Evolutionary conservation across 2,113 vertebrate species (phyloP).

Genomic region (Edolisoma coerulescens): DNA sequence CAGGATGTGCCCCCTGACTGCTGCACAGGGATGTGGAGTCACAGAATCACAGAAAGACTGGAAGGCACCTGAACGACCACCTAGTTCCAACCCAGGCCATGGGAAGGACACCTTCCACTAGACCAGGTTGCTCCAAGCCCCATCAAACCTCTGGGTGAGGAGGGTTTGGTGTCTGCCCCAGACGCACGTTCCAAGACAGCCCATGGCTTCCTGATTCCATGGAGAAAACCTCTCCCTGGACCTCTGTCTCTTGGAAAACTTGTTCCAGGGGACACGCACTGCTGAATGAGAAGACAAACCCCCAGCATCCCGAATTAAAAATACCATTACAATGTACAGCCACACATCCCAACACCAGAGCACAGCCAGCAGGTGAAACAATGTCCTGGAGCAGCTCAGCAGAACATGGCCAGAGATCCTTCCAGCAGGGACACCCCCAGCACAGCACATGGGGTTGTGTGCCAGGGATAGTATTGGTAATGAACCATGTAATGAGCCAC

Average conservation of each 20-base stretch:
- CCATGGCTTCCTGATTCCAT: background rate
- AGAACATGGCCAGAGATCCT: rapidly evolving
- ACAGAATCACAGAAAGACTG: background rate
- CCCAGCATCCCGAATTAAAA: background rate
- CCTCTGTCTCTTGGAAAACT: background rate
- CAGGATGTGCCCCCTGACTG: background rate
- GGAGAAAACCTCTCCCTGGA: background rate
- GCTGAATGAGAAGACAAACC: background rate
- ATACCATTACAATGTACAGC: background rate
- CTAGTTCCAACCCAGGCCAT: background rate
- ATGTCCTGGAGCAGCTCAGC: slow-evolving; percentile 11
- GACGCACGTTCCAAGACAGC: rapidly evolving
- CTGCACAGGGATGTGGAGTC: background rate
- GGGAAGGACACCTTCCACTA: background rate
- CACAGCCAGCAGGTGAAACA: background rate
- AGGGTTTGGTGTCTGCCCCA: background rate
- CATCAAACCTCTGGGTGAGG: background rate
- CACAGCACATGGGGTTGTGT: background rate
- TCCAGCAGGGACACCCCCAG: slow-evolving; percentile 4
- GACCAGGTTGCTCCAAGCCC: background rate
- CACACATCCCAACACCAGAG: background rate
- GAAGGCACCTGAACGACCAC: background rate
- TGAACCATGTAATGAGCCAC: slow-evolving; percentile 49
- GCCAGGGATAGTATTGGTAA: slow-evolving; percentile 33
- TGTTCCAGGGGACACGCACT: background rate